These are phyloP conservation scores for Narcine bancroftii DNA, from an alignment of 2,113 vertebrate genomes.

Conservation along the genomic window DNA sequence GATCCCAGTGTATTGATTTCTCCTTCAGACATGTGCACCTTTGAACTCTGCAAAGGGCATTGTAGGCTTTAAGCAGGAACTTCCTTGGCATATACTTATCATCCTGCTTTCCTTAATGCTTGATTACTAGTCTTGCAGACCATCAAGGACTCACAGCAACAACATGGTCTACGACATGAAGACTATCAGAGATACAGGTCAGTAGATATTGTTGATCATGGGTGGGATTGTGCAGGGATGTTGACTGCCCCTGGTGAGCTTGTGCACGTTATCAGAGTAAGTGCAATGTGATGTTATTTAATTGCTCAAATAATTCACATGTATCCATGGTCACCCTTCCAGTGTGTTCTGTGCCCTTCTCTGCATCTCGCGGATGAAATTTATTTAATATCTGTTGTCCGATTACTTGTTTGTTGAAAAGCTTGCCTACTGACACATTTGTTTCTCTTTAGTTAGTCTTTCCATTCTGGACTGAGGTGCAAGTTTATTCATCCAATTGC, in stretches of 20 bases:
- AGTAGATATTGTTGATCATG: conserved; percentile 42
- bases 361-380: too few relatives aligned
- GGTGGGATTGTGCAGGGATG: neutral
- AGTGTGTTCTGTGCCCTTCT: too few relatives aligned
- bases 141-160: conserved; percentile 95
- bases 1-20: neutral
- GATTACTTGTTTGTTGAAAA: too few relatives aligned
- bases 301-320: too few relatives aligned
- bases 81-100: neutral
- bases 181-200: conserved; percentile 98
- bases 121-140: conserved; percentile 76
- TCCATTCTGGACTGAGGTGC: too few relatives aligned
- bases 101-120: conserved; percentile 56
- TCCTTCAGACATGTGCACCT: neutral
- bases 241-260: neutral
- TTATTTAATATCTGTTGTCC: too few relatives aligned
- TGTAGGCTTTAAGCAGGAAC: neutral
- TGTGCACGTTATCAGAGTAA: neutral
- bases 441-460: too few relatives aligned
- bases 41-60: neutral
- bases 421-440: too few relatives aligned
- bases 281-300: neutral
- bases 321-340: too few relatives aligned
- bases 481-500: too few relatives aligned
- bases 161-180: conserved; percentile 91